Evolutionary conservation across 2,113 vertebrate genomes (phyloP).

Genomic region (Melanocharis versteri): DNA sequence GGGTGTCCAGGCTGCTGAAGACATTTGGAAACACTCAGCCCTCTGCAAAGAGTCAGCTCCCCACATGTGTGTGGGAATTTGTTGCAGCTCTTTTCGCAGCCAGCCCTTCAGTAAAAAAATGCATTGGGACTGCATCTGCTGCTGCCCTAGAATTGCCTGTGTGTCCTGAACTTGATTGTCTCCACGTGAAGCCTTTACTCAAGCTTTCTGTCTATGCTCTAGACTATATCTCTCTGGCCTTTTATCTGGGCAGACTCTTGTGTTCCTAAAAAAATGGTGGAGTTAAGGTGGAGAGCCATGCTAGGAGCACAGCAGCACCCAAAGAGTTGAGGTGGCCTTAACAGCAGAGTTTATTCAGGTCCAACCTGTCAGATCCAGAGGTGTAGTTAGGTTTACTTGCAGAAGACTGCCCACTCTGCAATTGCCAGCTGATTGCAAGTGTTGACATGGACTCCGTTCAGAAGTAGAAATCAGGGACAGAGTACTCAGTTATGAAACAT

Average conservation of each 20-base stretch:
- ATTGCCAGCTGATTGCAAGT: background rate
- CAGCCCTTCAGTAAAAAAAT: background rate
- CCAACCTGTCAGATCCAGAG: background rate
- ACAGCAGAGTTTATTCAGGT: background rate
- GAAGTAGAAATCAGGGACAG: background rate
- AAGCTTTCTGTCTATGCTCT: background rate
- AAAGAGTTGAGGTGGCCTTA: background rate
- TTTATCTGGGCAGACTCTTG: background rate
- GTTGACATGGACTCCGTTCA: background rate
- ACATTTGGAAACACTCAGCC: background rate
- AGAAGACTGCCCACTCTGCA: background rate
- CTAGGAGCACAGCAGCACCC: background rate
- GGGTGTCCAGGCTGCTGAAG: background rate
- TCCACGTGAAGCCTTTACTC: background rate
- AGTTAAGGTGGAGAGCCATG: background rate
- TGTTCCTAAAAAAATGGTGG: background rate
- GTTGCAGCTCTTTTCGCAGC: background rate
- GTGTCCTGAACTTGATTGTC: background rate
- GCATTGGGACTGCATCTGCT: background rate
- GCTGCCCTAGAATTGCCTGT: background rate
- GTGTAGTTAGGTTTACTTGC: background rate
- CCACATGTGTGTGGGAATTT: background rate
- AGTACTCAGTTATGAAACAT: background rate
- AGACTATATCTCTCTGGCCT: rapidly evolving
- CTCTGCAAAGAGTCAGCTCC: background rate